phyloP scores from a whole-genome alignment of 1,140 invertebrate species.

The Hyles vespertilio region DNA sequence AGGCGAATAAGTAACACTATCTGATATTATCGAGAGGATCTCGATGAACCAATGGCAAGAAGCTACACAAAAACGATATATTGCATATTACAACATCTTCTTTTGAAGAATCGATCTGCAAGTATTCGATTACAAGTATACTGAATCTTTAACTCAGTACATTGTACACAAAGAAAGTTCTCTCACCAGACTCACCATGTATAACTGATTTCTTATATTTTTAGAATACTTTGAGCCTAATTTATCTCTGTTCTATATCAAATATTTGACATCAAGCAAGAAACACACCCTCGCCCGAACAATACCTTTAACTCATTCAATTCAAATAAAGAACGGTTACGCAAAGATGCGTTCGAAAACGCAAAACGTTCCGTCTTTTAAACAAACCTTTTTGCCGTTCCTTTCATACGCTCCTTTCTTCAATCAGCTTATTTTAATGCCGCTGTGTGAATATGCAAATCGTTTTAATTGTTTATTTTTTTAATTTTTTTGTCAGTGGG shows the following conservation, averaged over 20 bases:
- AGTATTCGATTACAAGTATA: no score
- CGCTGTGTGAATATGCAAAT: conserved; percentile 64
- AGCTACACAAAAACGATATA: no score
- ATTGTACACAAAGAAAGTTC: no score
- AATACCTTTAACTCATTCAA: conserved; percentile 33
- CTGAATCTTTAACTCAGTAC: no score
- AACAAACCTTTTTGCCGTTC: conserved; percentile 29
- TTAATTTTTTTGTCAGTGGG: conserved; percentile 27
- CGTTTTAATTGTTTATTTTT: conserved; percentile 45
- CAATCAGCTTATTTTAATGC: conserved; percentile 43
- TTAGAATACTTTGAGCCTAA: neutral
- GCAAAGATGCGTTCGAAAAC: conserved; percentile 59
- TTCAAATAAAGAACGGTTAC: conserved; percentile 50
- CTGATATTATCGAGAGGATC: no score
- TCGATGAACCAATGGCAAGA: no score
- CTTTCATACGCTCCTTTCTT: conserved; percentile 44
- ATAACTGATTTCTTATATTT: no score
- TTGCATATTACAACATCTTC: no score
- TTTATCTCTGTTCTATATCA: neutral
- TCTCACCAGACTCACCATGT: no score
- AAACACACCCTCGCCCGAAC: conserved; percentile 10
- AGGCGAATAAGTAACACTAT: no score
- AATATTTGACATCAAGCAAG: no score
- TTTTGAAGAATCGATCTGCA: no score
- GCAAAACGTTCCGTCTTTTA: conserved; percentile 21